These are phyloP conservation scores for Phoxinus phoxinus DNA, from an alignment of 2,113 vertebrate species.

Conservation along the genomic window DNA sequence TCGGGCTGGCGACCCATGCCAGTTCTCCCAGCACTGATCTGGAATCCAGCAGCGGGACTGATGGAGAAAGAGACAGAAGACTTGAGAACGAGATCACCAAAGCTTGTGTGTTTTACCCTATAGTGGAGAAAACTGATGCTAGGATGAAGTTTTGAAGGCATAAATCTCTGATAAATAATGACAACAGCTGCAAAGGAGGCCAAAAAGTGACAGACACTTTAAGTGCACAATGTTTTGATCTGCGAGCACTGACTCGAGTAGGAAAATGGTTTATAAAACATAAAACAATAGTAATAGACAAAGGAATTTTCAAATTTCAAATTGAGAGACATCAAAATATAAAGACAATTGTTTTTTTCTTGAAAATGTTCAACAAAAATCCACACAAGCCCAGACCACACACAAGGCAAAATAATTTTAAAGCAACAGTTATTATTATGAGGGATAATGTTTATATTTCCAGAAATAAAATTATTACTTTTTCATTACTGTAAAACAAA, in stretches of 20 bases:
- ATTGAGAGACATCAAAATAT: not conserved
- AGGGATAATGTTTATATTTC: not conserved
- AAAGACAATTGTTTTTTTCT: not conserved
- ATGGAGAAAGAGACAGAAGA: constrained; percentile 53
- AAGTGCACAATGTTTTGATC: not conserved
- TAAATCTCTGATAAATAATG: not conserved
- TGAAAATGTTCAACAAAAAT: not conserved
- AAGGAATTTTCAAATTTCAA: not conserved
- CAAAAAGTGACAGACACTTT: not conserved
- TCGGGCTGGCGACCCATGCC: constrained; percentile 95
- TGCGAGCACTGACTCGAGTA: not conserved
- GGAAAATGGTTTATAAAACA: not conserved
- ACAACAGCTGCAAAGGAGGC: not conserved
- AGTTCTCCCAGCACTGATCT: constrained; percentile 95
- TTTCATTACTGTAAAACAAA: not conserved
- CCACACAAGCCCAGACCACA: not conserved
- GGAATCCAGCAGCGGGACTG: constrained; percentile 98
- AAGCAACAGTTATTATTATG: not conserved
- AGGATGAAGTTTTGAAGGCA: not conserved
- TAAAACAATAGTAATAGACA: not conserved
- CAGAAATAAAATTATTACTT: not conserved
- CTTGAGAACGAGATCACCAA: constrained; percentile 64
- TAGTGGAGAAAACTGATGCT: not conserved
- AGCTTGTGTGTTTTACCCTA: not conserved
- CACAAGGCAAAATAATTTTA: not conserved